phyloP scores from a whole-genome alignment of 2,888 invertebrate genomes.

The Meandrusa payeni region DNA sequence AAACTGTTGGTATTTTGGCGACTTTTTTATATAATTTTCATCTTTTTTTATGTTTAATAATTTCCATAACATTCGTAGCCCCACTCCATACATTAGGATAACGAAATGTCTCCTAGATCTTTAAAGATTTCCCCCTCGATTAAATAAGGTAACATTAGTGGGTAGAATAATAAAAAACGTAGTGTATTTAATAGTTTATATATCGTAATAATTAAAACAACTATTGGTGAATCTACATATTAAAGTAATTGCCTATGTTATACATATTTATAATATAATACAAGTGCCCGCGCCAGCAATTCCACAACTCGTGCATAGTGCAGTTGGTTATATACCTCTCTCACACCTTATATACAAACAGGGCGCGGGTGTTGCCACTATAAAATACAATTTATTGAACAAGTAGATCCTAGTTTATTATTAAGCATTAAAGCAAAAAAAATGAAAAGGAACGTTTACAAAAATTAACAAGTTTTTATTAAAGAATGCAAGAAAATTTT shows the following conservation, averaged over 20 bases:
- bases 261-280: conserved; percentile 37
- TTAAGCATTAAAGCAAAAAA: conserved; percentile 6
- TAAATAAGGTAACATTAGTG: no score
- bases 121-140: no score
- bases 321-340: conserved; percentile 49
- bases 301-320: conserved; percentile 71
- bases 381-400: conserved; percentile 13
- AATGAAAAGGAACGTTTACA: background rate
- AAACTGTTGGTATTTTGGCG: no score
- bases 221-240: conserved; percentile 51
- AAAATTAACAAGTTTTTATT: no score
- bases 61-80: no score
- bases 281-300: conserved; percentile 61
- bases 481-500: no score
- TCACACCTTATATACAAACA: conserved; percentile 54
- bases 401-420: conserved; percentile 1
- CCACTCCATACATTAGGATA: no score
- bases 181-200: conserved; percentile 34
- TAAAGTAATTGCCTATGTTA: conserved; percentile 26
- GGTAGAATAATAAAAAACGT: conserved; percentile 17
- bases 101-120: no score
- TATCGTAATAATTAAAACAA: conserved; percentile 69
- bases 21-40: no score
- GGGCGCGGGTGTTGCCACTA: conserved; percentile 39
- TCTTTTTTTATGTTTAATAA: no score